phyloP scores from a whole-genome alignment of 1,140 invertebrate species.

The Nasonia vitripennis region DNA sequence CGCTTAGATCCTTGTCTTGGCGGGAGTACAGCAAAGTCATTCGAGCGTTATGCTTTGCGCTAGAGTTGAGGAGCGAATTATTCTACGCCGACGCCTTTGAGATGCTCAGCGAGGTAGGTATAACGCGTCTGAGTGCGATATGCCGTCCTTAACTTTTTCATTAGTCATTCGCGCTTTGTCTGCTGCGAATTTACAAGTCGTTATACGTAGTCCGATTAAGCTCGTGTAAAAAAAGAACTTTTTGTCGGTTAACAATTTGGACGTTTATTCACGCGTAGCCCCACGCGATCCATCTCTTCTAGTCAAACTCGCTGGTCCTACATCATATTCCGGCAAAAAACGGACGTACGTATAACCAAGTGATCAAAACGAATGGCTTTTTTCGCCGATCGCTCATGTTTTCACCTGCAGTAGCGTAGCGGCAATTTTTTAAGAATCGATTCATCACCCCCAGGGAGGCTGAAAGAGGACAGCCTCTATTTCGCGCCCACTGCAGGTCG shows the following conservation, averaged over 20 bases:
- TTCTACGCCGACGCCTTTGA: slow-evolving; percentile 6
- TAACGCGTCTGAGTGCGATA: neutral
- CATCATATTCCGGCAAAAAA: no score
- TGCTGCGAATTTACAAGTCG: neutral
- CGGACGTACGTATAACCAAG: neutral
- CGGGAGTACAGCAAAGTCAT: slow-evolving; percentile 2
- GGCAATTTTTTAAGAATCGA: slow-evolving; percentile 11
- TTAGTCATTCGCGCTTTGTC: slow-evolving; percentile 5
- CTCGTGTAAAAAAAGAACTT: no score
- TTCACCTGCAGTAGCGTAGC: neutral
- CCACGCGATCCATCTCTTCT: neutral
- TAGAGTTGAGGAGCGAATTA: slow-evolving; percentile 24
- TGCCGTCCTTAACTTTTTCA: neutral
- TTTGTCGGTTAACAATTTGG: neutral
- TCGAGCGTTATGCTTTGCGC: slow-evolving; percentile 1
- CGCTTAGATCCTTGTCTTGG: slow-evolving; percentile 20
- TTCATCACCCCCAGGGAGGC: neutral
- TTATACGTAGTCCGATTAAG: neutral
- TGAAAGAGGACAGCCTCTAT: neutral
- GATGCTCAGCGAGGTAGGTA: neutral
- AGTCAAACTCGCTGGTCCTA: no score
- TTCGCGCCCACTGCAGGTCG: neutral
- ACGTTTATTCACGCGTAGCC: neutral
- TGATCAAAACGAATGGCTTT: slow-evolving; percentile 6
- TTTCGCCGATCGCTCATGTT: neutral